A percentile compares a stretch with the other conserved stretches of the same genome.
Conservation (phyloP, 1,140 invertebrate genomes). For the Lepidotrigona ventralis region DNA sequence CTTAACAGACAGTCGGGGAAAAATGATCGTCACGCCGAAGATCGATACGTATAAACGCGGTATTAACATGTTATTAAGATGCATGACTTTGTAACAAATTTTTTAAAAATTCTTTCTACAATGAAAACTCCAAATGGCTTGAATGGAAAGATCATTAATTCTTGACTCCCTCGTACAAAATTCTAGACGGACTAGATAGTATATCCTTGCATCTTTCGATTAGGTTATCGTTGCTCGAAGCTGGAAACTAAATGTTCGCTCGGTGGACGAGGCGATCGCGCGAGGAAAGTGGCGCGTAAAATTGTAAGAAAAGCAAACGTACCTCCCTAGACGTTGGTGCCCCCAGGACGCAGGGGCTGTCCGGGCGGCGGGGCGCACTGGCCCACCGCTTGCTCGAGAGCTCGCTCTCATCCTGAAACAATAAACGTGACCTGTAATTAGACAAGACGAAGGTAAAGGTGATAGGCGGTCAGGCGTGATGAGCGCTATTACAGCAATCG, state of each 20-base stretch:
- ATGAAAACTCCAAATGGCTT: too few relatives aligned
- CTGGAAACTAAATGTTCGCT: neutral
- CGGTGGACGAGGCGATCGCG: neutral
- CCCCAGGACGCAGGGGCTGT: slow-evolving; percentile 79
- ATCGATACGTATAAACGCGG: too few relatives aligned
- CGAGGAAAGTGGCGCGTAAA: neutral
- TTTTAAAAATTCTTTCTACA: too few relatives aligned
- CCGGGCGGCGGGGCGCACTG: slow-evolving; percentile 80
- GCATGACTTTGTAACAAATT: too few relatives aligned
- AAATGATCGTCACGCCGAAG: too few relatives aligned
- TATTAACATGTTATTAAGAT: too few relatives aligned
- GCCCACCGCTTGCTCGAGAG: slow-evolving; percentile 81
- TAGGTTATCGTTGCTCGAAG: neutral
- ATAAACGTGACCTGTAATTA: slow-evolving; percentile 68
- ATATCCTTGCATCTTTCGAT: neutral
- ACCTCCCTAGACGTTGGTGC: slow-evolving; percentile 79
- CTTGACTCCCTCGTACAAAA: too few relatives aligned
- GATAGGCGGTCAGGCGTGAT: slow-evolving; percentile 61
- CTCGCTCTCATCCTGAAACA: slow-evolving; percentile 80
- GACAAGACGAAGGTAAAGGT: slow-evolving; percentile 67
- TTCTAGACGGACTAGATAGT: too few relatives aligned
- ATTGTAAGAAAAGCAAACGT: slow-evolving; percentile 42
- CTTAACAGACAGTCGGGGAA: too few relatives aligned
- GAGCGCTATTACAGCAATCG: slow-evolving; percentile 66
- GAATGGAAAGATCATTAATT: too few relatives aligned